Base-by-base conservation (phyloP, 64 coral and sea anemone genomes). In the Platygyra sinensis region DNA sequence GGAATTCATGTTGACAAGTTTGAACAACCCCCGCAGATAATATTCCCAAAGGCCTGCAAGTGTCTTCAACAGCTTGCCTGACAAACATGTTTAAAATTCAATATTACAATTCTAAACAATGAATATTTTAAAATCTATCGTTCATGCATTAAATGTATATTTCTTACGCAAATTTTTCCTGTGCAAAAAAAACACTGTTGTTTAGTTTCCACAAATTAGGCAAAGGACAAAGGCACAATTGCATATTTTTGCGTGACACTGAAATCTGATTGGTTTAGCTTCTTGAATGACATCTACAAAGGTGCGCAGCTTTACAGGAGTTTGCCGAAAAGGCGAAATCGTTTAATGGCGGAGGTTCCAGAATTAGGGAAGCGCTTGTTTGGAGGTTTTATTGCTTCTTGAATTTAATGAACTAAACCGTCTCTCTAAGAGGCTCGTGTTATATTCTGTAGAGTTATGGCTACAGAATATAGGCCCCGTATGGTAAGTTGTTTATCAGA, bases 311-410 rank as follows among this genome's bases (percentile, higher is more conserved):
- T 28, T 33, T 81, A 14, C 59, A 62, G 54, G 54, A 69, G n/a
- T 10, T 69, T 11, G 9, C 22, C 22, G 10, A 7, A 11, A 71
- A 71, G 8, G 42, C 3, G 42, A 46, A 71, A 71, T 29, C 62
- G 61, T 65, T n/a, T 25, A 64, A 85, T 85, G 81, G 81, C 81
- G 81, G 80, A 83, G 30, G 36, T 85, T 72, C 62, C 33, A 85
- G 38, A 71, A 50, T 36, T 36, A 85, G 19, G 27, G 22, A 52
- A 85, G 32, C 19, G 19, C 32, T 18, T 85, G 81, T 71, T 50
- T 85, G n/a, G 38, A 85, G 63, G 63, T 28, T 51, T 85, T 22
- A 85, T 85, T 52, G 60, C 20, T 71, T 85, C 81, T 64, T 67
- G 30, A 67, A 15, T 85, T 24, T 18, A 85, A 71, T 85, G 67